Percentiles rank a stretch among this genome's conserved stretches.
These are phyloP conservation scores for Blastobasis adustella DNA, from an alignment of 2,888 invertebrate genomes.

Conservation along the genomic window DNA sequence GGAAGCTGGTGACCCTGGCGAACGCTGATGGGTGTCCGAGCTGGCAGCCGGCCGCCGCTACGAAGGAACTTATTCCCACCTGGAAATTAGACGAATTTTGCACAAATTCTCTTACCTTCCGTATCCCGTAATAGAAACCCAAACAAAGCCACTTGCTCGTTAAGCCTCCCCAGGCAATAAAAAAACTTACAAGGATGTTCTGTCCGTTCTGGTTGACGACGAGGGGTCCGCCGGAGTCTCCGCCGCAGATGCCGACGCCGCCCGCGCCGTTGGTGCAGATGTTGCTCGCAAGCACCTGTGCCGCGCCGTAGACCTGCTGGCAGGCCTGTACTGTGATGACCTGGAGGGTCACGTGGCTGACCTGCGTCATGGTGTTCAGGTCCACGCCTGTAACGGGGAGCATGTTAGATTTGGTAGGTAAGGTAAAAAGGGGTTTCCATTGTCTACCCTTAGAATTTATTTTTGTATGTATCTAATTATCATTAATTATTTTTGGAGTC, in stretches of 20 bases:
- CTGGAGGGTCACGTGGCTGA: slow-evolving; percentile 22
- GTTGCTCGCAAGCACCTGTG: slow-evolving; percentile 12
- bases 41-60: slow-evolving; percentile 47
- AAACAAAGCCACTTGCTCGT: too few relatives aligned
- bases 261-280: slow-evolving; percentile 27
- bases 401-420: too few relatives aligned
- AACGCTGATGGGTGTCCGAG: slow-evolving; percentile 50
- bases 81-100: too few relatives aligned
- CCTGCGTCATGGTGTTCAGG: slow-evolving; percentile 12
- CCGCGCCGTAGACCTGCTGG: slow-evolving; percentile 17
- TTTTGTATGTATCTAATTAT: too few relatives aligned
- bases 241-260: slow-evolving; percentile 25
- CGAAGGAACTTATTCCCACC: slow-evolving; percentile 56
- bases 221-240: slow-evolving; percentile 29
- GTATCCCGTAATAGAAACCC: too few relatives aligned
- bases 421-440: too few relatives aligned
- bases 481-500: too few relatives aligned
- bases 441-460: too few relatives aligned
- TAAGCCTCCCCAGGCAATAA: too few relatives aligned
- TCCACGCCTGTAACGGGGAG: slow-evolving; percentile 1
- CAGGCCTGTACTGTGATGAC: slow-evolving; percentile 24
- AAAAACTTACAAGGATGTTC: slow-evolving; percentile 3
- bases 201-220: slow-evolving; percentile 7
- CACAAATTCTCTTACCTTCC: too few relatives aligned
- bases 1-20: slow-evolving; percentile 39